Conservation (phyloP, 2,113 vertebrate genomes). For the Ctenodactylus gundi region DNA sequence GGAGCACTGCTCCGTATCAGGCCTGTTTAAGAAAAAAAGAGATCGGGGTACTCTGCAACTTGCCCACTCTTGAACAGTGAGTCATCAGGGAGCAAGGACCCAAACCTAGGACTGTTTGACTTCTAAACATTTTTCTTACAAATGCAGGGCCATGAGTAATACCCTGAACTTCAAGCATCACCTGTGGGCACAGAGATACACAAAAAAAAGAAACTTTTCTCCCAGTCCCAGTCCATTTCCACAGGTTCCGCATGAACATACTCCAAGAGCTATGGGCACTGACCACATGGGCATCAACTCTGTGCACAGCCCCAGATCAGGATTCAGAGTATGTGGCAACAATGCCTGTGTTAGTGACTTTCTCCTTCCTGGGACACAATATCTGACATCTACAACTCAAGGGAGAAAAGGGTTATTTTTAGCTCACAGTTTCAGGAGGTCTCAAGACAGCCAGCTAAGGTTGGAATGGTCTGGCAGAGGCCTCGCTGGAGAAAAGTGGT, state of each 20-base stretch:
- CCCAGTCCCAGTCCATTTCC: background rate
- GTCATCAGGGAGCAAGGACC: background rate
- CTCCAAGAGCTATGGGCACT: background rate
- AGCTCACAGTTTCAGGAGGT: no score
- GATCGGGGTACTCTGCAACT: background rate
- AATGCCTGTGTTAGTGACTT: background rate
- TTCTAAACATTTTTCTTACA: slow-evolving; percentile 5
- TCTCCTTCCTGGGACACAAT: no score
- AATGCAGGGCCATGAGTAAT: background rate
- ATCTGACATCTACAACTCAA: no score
- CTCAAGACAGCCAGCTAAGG: no score
- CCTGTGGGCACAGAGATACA: background rate
- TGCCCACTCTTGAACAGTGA: background rate
- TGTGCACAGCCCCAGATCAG: background rate
- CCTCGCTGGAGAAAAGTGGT: no score
- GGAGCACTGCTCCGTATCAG: background rate
- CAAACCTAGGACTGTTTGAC: background rate
- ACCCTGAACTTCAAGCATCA: background rate
- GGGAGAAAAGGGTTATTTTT: no score
- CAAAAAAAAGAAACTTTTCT: background rate
- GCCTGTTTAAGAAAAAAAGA: background rate
- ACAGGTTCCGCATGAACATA: background rate
- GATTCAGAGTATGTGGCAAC: background rate
- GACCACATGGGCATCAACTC: background rate
- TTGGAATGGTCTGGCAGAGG: no score